Evolutionary conservation across 2,113 vertebrate species (phyloP).

Genomic region (Sciurus niger): DNA sequence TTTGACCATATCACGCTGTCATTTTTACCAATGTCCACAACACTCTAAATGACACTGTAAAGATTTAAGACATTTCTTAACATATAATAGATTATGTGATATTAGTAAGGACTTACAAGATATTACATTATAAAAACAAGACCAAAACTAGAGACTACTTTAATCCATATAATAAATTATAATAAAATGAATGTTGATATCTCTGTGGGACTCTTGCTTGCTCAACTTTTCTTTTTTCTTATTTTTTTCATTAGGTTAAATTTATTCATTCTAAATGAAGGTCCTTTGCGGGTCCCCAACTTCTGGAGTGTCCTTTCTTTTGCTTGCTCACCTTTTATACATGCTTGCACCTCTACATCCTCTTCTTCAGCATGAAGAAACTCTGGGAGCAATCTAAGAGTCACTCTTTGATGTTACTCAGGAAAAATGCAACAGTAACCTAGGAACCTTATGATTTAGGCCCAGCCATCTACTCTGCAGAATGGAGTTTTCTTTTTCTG

Average conservation of each 20-base stretch:
- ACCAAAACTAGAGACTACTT: not conserved
- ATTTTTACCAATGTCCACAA: not conserved
- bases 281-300: not conserved
- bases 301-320: not conserved
- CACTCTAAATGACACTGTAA: not conserved
- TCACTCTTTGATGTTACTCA: not conserved
- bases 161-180: not conserved
- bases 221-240: not conserved
- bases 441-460: not conserved
- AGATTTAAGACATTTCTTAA: constrained; percentile 11
- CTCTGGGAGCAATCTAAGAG: not conserved
- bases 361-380: not conserved
- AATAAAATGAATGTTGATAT: not conserved
- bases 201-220: not conserved
- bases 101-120: not conserved
- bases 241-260: not conserved
- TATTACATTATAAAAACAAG: not conserved
- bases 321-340: not conserved
- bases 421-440: not conserved
- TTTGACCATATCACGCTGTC: not conserved
- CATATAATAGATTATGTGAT: not conserved
- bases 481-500: not conserved
- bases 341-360: not conserved
- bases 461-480: not conserved
- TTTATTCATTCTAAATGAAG: not conserved